Percentiles rank a stretch among this genome's conserved stretches.
These are phyloP conservation scores for Macrotis lagotis DNA, from an alignment of 2,113 vertebrate species.

Conservation along the genomic window DNA sequence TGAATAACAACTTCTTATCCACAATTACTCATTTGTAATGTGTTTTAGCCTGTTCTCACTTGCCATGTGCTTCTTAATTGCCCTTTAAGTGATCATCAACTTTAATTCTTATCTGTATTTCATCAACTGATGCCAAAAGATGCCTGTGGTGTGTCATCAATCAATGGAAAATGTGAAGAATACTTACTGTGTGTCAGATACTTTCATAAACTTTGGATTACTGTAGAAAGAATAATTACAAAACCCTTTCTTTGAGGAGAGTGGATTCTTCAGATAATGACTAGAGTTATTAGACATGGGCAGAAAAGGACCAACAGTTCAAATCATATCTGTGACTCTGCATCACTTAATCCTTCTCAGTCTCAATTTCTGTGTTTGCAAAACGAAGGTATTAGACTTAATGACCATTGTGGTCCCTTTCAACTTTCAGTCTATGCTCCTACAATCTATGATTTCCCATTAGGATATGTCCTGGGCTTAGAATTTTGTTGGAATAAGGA, in stretches of 20 bases:
- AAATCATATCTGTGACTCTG: neutral
- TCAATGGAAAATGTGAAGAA: neutral
- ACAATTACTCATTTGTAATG: neutral
- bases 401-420: neutral
- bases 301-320: neutral
- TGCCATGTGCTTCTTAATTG: neutral
- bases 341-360: neutral
- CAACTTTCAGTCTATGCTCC: neutral
- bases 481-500: neutral
- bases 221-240: neutral
- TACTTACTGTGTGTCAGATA: neutral
- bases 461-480: neutral
- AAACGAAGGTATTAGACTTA: neutral
- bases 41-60: neutral
- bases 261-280: neutral
- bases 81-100: neutral
- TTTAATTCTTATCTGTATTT: neutral
- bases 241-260: neutral
- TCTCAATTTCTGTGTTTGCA: neutral
- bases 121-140: neutral
- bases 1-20: neutral
- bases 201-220: neutral
- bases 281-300: neutral
- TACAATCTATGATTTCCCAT: neutral
- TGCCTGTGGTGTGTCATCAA: neutral